Percentiles rank a stretch among this genome's conserved stretches.
These are phyloP conservation scores for Blomia tropicalis DNA, from an alignment of 2,888 invertebrate species.

Conservation along the genomic window DNA sequence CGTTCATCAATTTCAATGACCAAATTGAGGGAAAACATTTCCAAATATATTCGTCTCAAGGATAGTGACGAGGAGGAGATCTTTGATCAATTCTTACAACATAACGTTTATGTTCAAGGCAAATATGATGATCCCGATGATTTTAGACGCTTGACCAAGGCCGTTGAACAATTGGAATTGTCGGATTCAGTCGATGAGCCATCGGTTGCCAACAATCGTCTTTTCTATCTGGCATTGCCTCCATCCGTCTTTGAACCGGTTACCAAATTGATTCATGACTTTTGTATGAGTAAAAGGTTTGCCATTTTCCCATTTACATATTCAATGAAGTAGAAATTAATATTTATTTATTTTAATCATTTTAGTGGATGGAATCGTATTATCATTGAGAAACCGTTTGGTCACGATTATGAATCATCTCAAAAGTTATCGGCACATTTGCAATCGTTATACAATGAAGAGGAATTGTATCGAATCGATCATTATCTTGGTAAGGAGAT, in stretches of 20 bases:
- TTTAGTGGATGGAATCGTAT: constrained; percentile 92
- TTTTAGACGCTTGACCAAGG: constrained; percentile 34
- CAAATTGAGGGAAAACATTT: constrained; percentile 55
- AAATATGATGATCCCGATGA: constrained; percentile 42
- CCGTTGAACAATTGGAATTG: constrained; percentile 43
- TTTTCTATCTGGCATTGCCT: constrained; percentile 93
- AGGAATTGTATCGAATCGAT: constrained; percentile 91
- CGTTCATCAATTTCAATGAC: constrained; percentile 63
- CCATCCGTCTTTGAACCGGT: constrained; percentile 82
- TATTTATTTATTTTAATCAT: constrained; percentile 68
- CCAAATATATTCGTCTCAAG: constrained; percentile 63
- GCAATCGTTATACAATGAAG: constrained; percentile 68
- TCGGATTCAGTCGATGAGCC: neutral
- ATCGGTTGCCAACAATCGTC: constrained; percentile 51
- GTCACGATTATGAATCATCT: constrained; percentile 70
- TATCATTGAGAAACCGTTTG: constrained; percentile 97
- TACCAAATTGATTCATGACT: constrained; percentile 45
- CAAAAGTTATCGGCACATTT: constrained; percentile 68
- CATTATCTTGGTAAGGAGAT: constrained; percentile 99
- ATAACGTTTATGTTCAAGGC: constrained; percentile 70
- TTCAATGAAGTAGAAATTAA: too few relatives aligned
- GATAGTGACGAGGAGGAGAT: constrained; percentile 53
- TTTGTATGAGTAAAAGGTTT: constrained; percentile 38
- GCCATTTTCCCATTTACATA: too few relatives aligned
- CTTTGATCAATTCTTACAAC: constrained; percentile 66